Percentiles rank a stretch among this genome's conserved stretches.
Evolutionary conservation across 2,797 vertebrate genomes (phyloP).

Genomic region (Tragopan temminckii): DNA sequence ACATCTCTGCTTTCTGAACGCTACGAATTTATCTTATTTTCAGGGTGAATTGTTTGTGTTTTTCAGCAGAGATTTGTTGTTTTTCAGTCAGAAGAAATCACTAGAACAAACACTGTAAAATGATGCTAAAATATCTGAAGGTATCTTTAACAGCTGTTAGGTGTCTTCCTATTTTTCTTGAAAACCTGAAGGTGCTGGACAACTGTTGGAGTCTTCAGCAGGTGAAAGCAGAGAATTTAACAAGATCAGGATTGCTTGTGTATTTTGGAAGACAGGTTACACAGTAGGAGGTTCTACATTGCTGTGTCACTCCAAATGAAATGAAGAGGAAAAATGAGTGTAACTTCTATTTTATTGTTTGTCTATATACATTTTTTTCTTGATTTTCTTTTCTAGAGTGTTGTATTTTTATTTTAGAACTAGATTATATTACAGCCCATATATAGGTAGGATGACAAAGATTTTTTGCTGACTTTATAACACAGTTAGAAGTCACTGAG

Average conservation of each 20-base stretch:
- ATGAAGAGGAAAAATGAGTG: fast-evolving
- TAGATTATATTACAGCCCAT: neutral
- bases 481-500: neutral
- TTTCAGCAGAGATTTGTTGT: neutral
- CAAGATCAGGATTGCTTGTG: too few species aligned
- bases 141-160: fast-evolving
- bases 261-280: neutral
- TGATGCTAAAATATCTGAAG: neutral
- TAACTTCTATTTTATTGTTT: neutral
- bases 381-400: neutral
- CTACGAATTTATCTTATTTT: neutral
- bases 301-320: neutral
- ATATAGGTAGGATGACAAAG: neutral
- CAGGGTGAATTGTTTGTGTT: neutral
- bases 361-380: neutral
- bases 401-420: neutral
- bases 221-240: neutral
- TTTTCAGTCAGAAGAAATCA: neutral
- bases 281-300: neutral
- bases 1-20: neutral
- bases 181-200: neutral
- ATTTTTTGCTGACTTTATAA: neutral
- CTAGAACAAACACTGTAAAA: neutral
- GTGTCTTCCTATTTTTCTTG: neutral
- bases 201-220: neutral